Conservation (phyloP, 2,888 invertebrate genomes). For the Melanchra persicariae region DNA sequence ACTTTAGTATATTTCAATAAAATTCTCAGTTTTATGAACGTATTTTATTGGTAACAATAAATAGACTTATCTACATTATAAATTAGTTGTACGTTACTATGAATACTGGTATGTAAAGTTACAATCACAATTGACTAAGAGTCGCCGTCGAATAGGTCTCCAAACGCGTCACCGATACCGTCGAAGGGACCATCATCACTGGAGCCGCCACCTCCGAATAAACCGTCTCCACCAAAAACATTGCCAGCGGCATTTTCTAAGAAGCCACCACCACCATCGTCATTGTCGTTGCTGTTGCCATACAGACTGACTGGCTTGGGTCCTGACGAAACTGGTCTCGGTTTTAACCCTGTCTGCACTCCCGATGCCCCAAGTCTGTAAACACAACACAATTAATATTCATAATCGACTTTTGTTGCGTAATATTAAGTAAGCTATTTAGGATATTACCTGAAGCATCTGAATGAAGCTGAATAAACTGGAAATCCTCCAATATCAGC, state of each 20-base stretch:
- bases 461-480: conserved; percentile 90
- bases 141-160: conserved; percentile 80
- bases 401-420: not conserved
- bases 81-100: conserved; percentile 41
- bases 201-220: conserved; percentile 67
- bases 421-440: not conserved
- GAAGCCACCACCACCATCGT: conserved; percentile 74
- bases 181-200: conserved; percentile 80
- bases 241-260: conserved; percentile 76
- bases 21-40: conserved; percentile 6
- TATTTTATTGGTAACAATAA: conserved; percentile 57
- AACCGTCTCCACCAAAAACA: conserved; percentile 70
- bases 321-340: conserved; percentile 83
- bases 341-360: conserved; percentile 86
- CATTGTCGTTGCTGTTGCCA: conserved; percentile 79
- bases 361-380: conserved; percentile 85
- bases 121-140: conserved; percentile 62
- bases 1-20: conserved; percentile 22
- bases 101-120: conserved; percentile 48
- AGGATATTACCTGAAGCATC: conserved; percentile 85
- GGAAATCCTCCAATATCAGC: conserved; percentile 92
- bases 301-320: conserved; percentile 84
- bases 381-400: conserved; percentile 40
- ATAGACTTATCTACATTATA: conserved; percentile 40
- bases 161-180: conserved; percentile 84